A percentile compares a stretch with the other conserved stretches of the same genome.
These are phyloP conservation scores for Antheraea mylitta DNA, from an alignment of 1,140 invertebrate genomes.

Conservation along the genomic window DNA sequence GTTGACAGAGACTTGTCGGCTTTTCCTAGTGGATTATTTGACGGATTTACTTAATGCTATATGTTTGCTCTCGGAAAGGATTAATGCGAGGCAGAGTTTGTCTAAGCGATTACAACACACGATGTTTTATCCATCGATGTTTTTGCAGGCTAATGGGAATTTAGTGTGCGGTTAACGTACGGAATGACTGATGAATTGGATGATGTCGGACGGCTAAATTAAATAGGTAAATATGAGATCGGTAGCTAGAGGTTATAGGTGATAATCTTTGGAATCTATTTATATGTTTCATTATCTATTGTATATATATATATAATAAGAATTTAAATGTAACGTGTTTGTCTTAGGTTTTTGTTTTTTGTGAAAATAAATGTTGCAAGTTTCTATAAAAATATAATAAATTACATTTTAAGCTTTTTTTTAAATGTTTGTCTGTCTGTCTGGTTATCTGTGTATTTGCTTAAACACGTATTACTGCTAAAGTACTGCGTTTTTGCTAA, in stretches of 20 bases:
- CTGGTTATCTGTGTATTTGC: no score
- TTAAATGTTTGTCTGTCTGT: no score
- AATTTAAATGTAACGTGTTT: no score
- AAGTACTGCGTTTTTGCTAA: no score
- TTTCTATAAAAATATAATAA: no score
- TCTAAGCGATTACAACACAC: slow-evolving; percentile 36
- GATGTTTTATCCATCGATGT: slow-evolving; percentile 38
- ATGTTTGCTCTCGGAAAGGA: slow-evolving; percentile 54
- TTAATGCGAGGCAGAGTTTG: slow-evolving; percentile 50
- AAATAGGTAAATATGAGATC: slow-evolving; percentile 21
- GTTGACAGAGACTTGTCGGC: slow-evolving; percentile 60
- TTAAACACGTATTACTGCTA: no score
- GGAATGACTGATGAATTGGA: slow-evolving; percentile 31
- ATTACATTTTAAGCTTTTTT: no score
- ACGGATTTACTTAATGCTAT: slow-evolving; percentile 63
- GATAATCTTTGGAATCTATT: slow-evolving; percentile 17
- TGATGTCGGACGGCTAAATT: slow-evolving; percentile 24
- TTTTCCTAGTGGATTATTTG: slow-evolving; percentile 64
- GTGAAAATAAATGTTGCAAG: no score
- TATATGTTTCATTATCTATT: slow-evolving; percentile 14
- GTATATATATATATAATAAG: no score
- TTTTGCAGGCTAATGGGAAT: slow-evolving; percentile 37
- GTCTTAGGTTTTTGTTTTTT: no score
- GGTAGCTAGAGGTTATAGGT: slow-evolving; percentile 19
- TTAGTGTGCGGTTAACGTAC: slow-evolving; percentile 14